Conservation (phyloP, 37 sponge, comb jelly and placozoan genomes). For the Haliclona indistincta region DNA sequence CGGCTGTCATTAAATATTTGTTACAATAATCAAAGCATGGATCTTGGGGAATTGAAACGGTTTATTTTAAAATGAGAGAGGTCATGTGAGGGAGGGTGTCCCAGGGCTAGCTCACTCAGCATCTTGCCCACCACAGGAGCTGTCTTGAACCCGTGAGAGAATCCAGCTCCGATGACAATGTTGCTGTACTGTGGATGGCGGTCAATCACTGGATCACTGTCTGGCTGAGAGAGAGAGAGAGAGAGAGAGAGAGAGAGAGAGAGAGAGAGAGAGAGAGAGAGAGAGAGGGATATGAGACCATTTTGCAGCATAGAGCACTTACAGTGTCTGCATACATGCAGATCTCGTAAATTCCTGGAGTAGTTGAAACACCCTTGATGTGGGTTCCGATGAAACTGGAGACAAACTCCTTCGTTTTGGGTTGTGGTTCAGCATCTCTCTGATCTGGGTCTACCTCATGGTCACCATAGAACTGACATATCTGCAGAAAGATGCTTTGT, state of each 20-base stretch:
- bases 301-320: background rate
- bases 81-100: slow-evolving; percentile 46
- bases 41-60: slow-evolving; percentile 15
- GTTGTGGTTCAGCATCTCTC: background rate
- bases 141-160: slow-evolving; percentile 85
- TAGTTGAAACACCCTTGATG: background rate
- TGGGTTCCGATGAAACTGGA: background rate
- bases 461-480: background rate
- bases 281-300: background rate
- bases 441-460: background rate
- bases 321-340: background rate
- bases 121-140: slow-evolving; percentile 79
- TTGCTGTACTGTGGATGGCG: background rate
- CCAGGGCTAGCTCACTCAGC: slow-evolving; percentile 62
- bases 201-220: background rate
- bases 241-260: slow-evolving; percentile 10
- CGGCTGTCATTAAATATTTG: too few relatives aligned
- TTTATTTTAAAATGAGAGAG: slow-evolving; percentile 56
- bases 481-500: background rate
- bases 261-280: background rate
- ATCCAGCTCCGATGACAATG: too few relatives aligned
- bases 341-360: background rate
- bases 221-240: slow-evolving; percentile 3
- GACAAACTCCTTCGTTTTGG: background rate
- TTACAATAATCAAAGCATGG: too few relatives aligned